phyloP scores from a whole-genome alignment of 2,888 invertebrate genomes.

The Stenodera caucasica region DNA sequence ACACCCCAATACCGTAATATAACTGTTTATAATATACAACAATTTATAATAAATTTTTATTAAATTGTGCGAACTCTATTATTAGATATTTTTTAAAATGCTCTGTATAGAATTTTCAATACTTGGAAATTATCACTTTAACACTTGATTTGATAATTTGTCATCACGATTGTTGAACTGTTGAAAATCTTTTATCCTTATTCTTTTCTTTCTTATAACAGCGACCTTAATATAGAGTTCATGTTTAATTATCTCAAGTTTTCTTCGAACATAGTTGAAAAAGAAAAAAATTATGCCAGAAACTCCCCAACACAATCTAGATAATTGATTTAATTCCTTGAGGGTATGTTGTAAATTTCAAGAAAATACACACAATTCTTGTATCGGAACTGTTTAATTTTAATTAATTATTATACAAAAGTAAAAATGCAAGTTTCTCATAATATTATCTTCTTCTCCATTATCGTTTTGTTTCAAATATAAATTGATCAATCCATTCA shows the following conservation, averaged over 20 bases:
- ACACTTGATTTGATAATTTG: background rate
- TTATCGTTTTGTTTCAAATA: too few relatives aligned
- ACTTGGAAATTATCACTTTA: background rate
- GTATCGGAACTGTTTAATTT: too few relatives aligned
- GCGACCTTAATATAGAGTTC: too few relatives aligned
- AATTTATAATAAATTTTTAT: too few relatives aligned
- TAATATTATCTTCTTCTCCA: too few relatives aligned
- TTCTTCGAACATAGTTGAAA: too few relatives aligned
- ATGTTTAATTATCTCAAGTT: background rate
- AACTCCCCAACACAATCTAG: background rate
- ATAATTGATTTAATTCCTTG: background rate
- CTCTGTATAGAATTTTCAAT: background rate
- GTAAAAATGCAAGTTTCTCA: too few relatives aligned
- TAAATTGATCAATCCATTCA: too few relatives aligned
- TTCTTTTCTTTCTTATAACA: slow-evolving; percentile 20
- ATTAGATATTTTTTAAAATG: background rate
- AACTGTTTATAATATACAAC: background rate
- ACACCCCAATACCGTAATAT: background rate
- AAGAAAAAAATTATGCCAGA: too few relatives aligned
- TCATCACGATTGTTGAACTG: background rate
- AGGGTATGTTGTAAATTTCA: background rate
- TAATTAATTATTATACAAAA: too few relatives aligned
- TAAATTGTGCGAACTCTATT: background rate
- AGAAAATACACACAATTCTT: background rate
- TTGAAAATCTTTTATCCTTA: too few relatives aligned